Percentiles rank a stretch among this genome's conserved stretches.
phyloP scores from a whole-genome alignment of 2,888 invertebrate species.

The Carcina quercana region DNA sequence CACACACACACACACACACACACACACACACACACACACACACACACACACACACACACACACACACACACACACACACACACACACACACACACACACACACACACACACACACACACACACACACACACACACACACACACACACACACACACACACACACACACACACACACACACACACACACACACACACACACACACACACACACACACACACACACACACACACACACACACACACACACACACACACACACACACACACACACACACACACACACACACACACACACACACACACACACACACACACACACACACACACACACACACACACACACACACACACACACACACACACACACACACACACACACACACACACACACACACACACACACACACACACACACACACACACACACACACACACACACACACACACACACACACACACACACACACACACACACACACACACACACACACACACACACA shows the following conservation, averaged over 20 bases:
- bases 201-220: conserved; percentile 6
- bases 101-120: conserved; percentile 4
- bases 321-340: conserved; percentile 2
- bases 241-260: conserved; percentile 16
- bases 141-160: conserved; percentile 3
- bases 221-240: conserved; percentile 19
- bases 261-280: conserved; percentile 3
- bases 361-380: conserved; percentile 2
- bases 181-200: conserved; percentile 16
- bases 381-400: conserved; percentile 2
- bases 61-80: conserved; percentile 2
- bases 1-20: conserved; percentile 2
- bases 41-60: conserved; percentile 2
- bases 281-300: conserved; percentile 4
- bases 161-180: conserved; percentile 19
- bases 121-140: conserved; percentile 3
- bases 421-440: conserved; percentile 4
- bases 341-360: conserved; percentile 2
- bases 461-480: conserved; percentile 1
- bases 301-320: conserved; percentile 1
- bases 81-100: conserved; percentile 2
- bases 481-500: conserved; percentile 17
- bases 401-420: conserved; percentile 2
- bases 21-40: conserved; percentile 2
- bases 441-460: conserved; percentile 4